Percentiles rank a stretch among this genome's conserved stretches.
These are phyloP conservation scores for Protaetia brevitarsis DNA, from an alignment of 1,140 invertebrate genomes.

Conservation along the genomic window DNA sequence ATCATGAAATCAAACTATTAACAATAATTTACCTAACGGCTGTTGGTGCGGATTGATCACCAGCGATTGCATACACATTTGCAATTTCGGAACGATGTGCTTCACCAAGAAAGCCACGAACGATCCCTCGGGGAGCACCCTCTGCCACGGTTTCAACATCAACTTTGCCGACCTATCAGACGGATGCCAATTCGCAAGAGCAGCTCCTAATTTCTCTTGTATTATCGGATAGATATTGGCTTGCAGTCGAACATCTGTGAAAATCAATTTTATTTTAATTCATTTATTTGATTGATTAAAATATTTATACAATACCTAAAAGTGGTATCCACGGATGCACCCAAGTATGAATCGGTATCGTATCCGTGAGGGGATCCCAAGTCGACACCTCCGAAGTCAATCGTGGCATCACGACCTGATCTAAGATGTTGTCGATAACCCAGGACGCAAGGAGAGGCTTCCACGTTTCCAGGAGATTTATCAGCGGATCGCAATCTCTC, in stretches of 20 bases:
- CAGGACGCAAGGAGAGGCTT: conserved; percentile 73
- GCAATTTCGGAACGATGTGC: conserved; percentile 89
- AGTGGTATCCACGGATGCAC: conserved; percentile 91
- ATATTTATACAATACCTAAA: conserved; percentile 55
- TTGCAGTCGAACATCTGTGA: conserved; percentile 60
- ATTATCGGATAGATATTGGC: conserved; percentile 87
- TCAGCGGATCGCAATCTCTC: conserved; percentile 69
- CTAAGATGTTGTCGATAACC: conserved; percentile 79
- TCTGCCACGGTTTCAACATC: conserved; percentile 91
- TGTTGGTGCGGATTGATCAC: conserved; percentile 86
- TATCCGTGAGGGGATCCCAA: conserved; percentile 95
- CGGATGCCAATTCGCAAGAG: conserved; percentile 88
- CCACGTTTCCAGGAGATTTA: conserved; percentile 81
- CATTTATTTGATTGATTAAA: neutral
- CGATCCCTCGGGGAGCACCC: conserved; percentile 76
- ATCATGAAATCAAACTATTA: no score
- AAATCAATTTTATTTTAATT: conserved; percentile 14
- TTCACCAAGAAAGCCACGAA: conserved; percentile 83
- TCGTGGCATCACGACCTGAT: conserved; percentile 77
- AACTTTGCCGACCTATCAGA: conserved; percentile 86
- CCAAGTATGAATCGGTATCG: conserved; percentile 93
- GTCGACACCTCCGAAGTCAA: conserved; percentile 76
- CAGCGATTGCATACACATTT: conserved; percentile 66
- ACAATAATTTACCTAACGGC: conserved; percentile 58
- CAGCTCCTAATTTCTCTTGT: conserved; percentile 83